Percentiles rank a stretch among this genome's conserved stretches.
Evolutionary conservation across 2,888 invertebrate species (phyloP).

Genomic region (Epistrophe grossulariae): DNA sequence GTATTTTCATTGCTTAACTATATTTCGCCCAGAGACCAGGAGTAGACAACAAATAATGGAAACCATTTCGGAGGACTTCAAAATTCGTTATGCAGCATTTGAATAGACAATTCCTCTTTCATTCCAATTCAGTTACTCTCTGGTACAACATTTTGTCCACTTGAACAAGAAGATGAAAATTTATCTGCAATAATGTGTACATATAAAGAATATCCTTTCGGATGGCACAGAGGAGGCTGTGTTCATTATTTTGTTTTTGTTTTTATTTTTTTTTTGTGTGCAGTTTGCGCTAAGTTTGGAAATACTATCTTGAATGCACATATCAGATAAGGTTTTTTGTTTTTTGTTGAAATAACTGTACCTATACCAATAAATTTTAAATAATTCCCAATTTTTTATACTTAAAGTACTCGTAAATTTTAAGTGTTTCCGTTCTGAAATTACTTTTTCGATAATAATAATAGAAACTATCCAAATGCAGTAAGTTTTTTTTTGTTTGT

Average conservation of each 20-base stretch:
- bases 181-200: constrained; percentile 62
- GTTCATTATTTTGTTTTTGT: background rate
- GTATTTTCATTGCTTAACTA: constrained; percentile 6
- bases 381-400: background rate
- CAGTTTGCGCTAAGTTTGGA: background rate
- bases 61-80: constrained; percentile 47
- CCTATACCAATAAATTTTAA: background rate
- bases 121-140: constrained; percentile 42
- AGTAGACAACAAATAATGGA: constrained; percentile 48
- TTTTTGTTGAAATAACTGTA: background rate
- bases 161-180: constrained; percentile 45
- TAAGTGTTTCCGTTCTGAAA: background rate
- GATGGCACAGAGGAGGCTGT: constrained; percentile 43
- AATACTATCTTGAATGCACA: background rate
- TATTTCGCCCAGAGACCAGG: constrained; percentile 14
- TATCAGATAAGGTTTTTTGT: background rate
- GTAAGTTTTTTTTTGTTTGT: background rate
- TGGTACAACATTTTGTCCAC: constrained; percentile 54
- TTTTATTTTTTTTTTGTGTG: background rate
- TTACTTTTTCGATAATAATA: background rate
- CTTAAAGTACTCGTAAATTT: background rate
- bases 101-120: constrained; percentile 59
- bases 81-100: constrained; percentile 69
- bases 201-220: constrained; percentile 33
- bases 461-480: background rate